Base-by-base conservation (phyloP, 1,140 invertebrate genomes). In the Drosophila bifasciata region DNA sequence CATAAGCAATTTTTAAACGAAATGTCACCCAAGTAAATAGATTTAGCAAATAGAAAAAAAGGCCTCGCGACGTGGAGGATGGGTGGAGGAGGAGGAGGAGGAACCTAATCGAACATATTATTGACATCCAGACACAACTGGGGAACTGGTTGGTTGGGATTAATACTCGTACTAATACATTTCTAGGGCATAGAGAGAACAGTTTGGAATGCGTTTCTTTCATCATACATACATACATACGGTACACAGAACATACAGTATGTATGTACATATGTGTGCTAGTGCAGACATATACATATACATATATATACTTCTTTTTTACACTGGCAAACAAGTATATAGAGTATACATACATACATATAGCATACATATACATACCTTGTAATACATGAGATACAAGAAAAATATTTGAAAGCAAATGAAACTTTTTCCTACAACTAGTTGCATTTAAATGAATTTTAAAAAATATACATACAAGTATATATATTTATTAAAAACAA, bases 361-460 rank as follows among this genome's bases (percentile, higher is more conserved):
- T 84, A 85, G 77, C 73, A 66, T n/a, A n/a, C n/a, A n/a, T n/a
- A n/a, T n/a, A n/a, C n/a, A n/a, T 84, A 85, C 66, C 67, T 71
- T 71, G 61, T 76, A 84, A 76, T 61, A 70, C 39, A 59, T 49
- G 43, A 60, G 43, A 60, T 43, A 72, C 36, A 46, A 64, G 58
- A 62, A 78, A 78, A 79, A 78, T 69, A 79, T 72, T 76, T 64
- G 62, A 85, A 69, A 74, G 64, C 51, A 76, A 85, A 85, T 67
- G 81, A 85, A 85, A 86, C 77, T 85, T 85, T 85, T 85, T 85
- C 81, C 81, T 85, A 85, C 76, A 86, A 85, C 81, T 85, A 85
- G 81, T 85, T 85, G 81, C 81, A 85, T 85, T 85, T 85, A 85
- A 85, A 85, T 64, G 81, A 85, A 85, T 85, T 85, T 85, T 85